phyloP scores from a whole-genome alignment of 2,888 invertebrate species.

The Drosophila borealis region DNA sequence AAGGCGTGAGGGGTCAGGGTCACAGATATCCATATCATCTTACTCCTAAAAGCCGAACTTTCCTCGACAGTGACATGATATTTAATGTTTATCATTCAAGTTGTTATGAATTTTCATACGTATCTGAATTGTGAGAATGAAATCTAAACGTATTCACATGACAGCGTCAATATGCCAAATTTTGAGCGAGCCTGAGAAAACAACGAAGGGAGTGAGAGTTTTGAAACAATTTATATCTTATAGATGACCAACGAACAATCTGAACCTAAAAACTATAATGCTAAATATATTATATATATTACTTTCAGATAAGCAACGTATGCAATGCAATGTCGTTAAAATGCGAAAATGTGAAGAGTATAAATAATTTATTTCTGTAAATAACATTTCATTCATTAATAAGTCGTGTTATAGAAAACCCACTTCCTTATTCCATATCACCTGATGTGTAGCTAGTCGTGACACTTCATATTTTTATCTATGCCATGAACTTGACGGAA shows the following conservation, averaged over 20 bases:
- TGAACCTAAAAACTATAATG: too few species aligned
- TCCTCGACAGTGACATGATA: slow-evolving; percentile 37
- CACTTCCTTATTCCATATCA: not conserved
- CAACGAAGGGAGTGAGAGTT: too few species aligned
- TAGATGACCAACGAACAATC: too few species aligned
- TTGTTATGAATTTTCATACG: slow-evolving; percentile 41
- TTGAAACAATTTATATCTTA: too few species aligned
- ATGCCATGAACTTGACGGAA: not conserved
- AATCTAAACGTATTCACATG: slow-evolving; percentile 7
- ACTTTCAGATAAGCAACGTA: too few species aligned
- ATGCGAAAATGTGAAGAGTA: too few species aligned
- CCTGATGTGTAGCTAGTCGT: not conserved
- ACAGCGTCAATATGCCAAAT: not conserved
- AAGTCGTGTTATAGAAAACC: not conserved
- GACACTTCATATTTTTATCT: not conserved
- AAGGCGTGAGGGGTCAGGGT: slow-evolving; percentile 19
- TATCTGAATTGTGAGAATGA: slow-evolving; percentile 11
- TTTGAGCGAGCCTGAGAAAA: not conserved
- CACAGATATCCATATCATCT: slow-evolving; percentile 42
- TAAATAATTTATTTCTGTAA: not conserved
- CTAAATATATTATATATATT: too few species aligned
- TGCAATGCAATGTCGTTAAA: too few species aligned
- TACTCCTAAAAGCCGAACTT: slow-evolving; percentile 41
- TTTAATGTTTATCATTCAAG: slow-evolving; percentile 40
- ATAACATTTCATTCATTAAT: not conserved